phyloP scores from a whole-genome alignment of 2,797 vertebrate species.

The Tangara arthus region DNA sequence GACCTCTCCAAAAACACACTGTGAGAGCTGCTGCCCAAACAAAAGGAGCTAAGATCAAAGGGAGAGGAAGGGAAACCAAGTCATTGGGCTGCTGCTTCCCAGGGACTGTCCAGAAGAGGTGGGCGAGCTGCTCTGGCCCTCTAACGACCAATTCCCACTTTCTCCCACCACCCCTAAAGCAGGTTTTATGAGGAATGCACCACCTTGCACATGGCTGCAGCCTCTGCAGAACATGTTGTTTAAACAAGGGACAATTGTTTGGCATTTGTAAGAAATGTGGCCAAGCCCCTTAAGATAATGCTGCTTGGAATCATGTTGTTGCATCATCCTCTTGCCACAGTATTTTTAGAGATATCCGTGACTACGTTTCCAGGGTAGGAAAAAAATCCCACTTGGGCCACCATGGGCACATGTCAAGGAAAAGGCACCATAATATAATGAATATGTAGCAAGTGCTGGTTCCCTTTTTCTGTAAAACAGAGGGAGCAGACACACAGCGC shows the following conservation, averaged over 20 bases:
- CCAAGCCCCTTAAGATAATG: not conserved
- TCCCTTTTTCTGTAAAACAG: not conserved
- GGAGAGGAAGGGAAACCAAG: not conserved
- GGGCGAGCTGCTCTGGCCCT: not conserved
- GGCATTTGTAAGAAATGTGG: not conserved
- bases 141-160: fast-evolving
- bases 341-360: constrained; percentile 21
- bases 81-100: not conserved
- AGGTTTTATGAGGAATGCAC: not conserved
- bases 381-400: not conserved
- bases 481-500: not conserved
- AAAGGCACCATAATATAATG: not conserved
- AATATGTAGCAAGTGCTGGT: not conserved
- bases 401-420: not conserved
- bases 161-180: not conserved
- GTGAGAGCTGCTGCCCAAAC: not conserved
- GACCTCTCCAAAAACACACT: not conserved
- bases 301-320: not conserved
- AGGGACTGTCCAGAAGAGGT: not conserved
- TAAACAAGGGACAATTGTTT: not conserved
- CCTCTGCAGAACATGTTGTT: not conserved
- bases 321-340: not conserved
- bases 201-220: not conserved
- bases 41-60: not conserved
- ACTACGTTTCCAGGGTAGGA: not conserved